Percentiles rank a stretch among this genome's conserved stretches.
Evolutionary conservation across 2,113 vertebrate species (phyloP).

Genomic region (Aegithalos caudatus): DNA sequence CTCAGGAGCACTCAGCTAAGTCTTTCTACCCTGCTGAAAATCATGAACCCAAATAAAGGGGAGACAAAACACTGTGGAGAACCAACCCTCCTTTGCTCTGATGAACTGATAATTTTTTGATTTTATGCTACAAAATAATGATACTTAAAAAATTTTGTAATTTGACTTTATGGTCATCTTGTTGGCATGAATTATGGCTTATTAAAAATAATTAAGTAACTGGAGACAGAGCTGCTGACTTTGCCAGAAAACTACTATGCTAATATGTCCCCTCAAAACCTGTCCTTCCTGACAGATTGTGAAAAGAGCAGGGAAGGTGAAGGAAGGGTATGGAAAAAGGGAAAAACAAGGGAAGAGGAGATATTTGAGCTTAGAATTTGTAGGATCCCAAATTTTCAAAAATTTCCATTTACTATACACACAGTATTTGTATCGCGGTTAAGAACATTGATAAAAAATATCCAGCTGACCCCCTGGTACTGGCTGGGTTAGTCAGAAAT

Average conservation of each 20-base stretch:
- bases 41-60: background rate
- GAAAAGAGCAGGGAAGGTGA: background rate
- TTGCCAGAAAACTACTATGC: background rate
- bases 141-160: background rate
- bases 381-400: background rate
- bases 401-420: background rate
- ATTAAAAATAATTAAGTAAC: background rate
- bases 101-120: background rate
- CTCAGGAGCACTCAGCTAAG: background rate
- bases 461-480: background rate
- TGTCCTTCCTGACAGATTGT: background rate
- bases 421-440: fast-evolving
- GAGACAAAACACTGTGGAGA: background rate
- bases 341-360: background rate
- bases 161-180: background rate
- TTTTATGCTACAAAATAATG: background rate
- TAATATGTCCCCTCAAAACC: background rate
- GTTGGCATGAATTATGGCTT: background rate
- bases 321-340: background rate
- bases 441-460: background rate
- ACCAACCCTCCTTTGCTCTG: background rate
- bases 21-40: fast-evolving
- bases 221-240: background rate
- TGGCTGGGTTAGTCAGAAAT: background rate
- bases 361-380: background rate